A percentile compares a stretch with the other conserved stretches of the same genome.
Conservation (phyloP, 2,113 vertebrate genomes). For the Prolemur simus region DNA sequence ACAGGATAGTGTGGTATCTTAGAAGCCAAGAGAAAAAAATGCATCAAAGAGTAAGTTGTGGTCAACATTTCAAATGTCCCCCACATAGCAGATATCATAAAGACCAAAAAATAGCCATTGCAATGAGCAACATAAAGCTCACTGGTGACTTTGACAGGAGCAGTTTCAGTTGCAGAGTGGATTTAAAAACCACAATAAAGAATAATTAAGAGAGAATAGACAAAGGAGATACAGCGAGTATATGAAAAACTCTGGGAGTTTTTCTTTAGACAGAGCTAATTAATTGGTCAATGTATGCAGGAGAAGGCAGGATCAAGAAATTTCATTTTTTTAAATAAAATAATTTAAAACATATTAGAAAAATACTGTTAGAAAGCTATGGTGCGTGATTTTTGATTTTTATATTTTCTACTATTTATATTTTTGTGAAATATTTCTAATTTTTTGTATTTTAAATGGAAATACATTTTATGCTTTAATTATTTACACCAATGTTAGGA, state of each 20-base stretch:
- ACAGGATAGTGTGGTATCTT: background rate
- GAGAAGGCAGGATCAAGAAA: background rate
- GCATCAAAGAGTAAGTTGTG: background rate
- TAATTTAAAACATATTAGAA: background rate
- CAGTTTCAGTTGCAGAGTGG: background rate
- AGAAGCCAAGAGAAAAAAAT: background rate
- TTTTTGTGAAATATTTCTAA: background rate
- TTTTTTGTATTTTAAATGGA: background rate
- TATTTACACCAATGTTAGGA: background rate
- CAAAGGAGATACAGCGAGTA: background rate
- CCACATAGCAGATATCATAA: too few relatives aligned
- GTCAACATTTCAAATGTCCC: background rate
- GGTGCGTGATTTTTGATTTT: background rate
- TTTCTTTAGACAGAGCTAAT: background rate
- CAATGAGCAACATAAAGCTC: background rate
- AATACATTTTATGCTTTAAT: background rate
- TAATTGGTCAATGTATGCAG: background rate
- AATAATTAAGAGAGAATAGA: background rate
- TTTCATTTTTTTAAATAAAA: background rate
- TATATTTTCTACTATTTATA: background rate
- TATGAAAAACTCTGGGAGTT: rapidly evolving
- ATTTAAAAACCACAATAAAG: background rate
- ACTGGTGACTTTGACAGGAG: background rate
- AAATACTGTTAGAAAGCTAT: background rate
- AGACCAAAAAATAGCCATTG: background rate